phyloP scores from a whole-genome alignment of 1,140 invertebrate genomes.

The Alviniconcha marisindica region DNA sequence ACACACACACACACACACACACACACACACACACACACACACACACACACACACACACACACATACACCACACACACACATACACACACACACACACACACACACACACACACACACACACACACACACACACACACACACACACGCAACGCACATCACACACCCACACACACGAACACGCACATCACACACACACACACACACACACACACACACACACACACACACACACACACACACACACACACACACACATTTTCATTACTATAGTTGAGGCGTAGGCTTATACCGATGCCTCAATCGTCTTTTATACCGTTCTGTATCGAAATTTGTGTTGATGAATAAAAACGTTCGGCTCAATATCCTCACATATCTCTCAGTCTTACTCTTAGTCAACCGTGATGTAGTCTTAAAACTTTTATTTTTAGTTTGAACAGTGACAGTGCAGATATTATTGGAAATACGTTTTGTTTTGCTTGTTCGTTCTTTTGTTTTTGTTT shows the following conservation, averaged over 20 bases:
- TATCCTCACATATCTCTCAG: too few species aligned
- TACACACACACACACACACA: slow-evolving; percentile 11
- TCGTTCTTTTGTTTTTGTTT: too few species aligned
- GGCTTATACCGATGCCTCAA: too few species aligned
- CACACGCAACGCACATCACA: neutral
- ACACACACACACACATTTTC: slow-evolving; percentile 4
- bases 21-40: neutral
- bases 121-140: slow-evolving; percentile 10
- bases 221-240: neutral
- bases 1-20: slow-evolving; percentile 7
- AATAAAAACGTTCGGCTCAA: too few species aligned
- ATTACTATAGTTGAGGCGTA: too few species aligned
- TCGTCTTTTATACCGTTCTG: too few species aligned
- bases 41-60: neutral
- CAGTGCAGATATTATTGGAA: too few species aligned
- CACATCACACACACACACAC: neutral
- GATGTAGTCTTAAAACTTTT: too few species aligned
- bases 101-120: neutral
- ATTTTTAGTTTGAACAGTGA: too few species aligned
- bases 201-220: neutral
- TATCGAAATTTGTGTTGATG: too few species aligned
- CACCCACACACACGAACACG: neutral
- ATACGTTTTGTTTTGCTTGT: too few species aligned
- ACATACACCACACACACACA: neutral
- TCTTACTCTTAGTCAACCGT: too few species aligned